A percentile compares a stretch with the other conserved stretches of the same genome.
Conservation (phyloP, 1,140 invertebrate genomes). For the Drosophila pandora region DNA sequence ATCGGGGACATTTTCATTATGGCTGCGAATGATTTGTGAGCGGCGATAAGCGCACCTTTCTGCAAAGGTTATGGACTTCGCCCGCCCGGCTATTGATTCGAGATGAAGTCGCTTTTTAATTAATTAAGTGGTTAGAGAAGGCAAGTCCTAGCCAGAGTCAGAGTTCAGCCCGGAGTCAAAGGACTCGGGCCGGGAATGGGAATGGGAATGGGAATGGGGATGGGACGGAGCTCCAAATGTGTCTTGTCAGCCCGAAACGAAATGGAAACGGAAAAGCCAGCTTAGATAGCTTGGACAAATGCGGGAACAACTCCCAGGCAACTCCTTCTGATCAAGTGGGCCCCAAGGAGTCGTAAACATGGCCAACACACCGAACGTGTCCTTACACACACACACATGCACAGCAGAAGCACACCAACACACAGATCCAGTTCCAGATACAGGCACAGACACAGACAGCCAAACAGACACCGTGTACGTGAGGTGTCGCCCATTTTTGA, state of each 20-base stretch:
- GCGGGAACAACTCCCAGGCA: conserved; percentile 67
- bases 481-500: conserved; percentile 74
- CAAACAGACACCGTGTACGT: conserved; percentile 35
- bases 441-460: conserved; percentile 16
- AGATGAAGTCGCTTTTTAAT: conserved; percentile 52
- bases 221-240: neutral
- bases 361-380: conserved; percentile 58
- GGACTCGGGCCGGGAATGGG: too few species aligned
- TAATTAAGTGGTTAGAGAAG: conserved; percentile 42
- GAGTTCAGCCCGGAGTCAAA: neutral
- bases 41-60: conserved; percentile 60
- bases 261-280: neutral
- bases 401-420: neutral
- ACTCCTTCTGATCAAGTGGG: conserved; percentile 78
- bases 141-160: neutral
- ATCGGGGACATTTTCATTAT: conserved; percentile 67
- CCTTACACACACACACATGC: conserved; percentile 11
- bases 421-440: conserved; percentile 25
- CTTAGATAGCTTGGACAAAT: conserved; percentile 45
- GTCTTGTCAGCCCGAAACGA: conserved; percentile 17
- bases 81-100: conserved; percentile 46
- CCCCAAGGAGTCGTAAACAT: conserved; percentile 79
- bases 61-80: conserved; percentile 26
- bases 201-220: neutral
- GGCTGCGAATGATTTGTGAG: conserved; percentile 63